phyloP scores from a whole-genome alignment of 1,140 invertebrate species.

The Anoplophora glabripennis region DNA sequence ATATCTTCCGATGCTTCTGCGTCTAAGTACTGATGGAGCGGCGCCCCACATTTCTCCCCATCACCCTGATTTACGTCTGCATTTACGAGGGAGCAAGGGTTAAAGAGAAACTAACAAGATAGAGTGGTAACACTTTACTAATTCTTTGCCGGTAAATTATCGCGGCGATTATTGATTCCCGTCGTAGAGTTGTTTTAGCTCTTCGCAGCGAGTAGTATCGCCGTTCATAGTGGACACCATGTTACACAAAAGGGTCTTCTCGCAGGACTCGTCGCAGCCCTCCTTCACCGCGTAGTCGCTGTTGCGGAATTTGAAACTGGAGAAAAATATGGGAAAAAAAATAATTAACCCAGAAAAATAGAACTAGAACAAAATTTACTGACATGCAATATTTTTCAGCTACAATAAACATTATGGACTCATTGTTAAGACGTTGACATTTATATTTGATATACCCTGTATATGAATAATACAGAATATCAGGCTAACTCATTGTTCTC shows the following conservation, averaged over 20 bases:
- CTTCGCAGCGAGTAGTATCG: constrained; percentile 56
- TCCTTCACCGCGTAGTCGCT: constrained; percentile 52
- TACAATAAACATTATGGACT: neutral
- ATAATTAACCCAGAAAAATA: neutral
- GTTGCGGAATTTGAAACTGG: constrained; percentile 41
- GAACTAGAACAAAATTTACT: neutral
- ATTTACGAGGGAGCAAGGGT: too few species aligned
- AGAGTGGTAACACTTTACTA: too few species aligned
- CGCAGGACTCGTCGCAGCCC: constrained; percentile 57
- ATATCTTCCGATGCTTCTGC: too few species aligned
- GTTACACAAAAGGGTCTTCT: constrained; percentile 57
- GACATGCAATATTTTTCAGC: neutral
- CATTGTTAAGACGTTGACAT: neutral
- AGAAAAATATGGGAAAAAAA: constrained; percentile 21
- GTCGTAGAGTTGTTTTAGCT: constrained; percentile 44
- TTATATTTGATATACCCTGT: too few species aligned
- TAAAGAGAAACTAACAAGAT: too few species aligned
- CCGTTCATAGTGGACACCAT: constrained; percentile 57
- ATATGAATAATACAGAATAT: too few species aligned
- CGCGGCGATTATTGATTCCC: too few species aligned
- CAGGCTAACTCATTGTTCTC: neutral
- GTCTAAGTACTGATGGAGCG: too few species aligned
- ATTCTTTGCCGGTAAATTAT: too few species aligned
- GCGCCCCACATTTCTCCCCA: too few species aligned
- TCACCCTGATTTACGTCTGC: too few species aligned